These are phyloP conservation scores for Heliangelus exortis DNA, from an alignment of 2,797 vertebrate species.

Conservation along the genomic window DNA sequence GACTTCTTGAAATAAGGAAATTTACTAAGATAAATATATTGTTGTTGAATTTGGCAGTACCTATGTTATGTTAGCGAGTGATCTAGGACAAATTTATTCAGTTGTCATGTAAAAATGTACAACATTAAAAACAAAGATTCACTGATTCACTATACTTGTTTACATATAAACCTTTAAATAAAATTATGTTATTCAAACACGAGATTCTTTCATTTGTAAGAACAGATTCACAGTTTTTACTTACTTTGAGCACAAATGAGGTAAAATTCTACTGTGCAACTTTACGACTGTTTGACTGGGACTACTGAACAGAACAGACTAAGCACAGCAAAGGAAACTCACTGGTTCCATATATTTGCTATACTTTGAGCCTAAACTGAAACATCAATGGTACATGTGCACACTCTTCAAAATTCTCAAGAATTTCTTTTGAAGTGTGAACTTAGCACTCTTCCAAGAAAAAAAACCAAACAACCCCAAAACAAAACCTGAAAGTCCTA, in stretches of 20 bases:
- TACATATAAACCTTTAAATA: not conserved
- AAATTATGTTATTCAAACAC: not conserved
- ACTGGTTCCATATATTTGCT: not conserved
- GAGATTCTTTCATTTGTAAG: not conserved
- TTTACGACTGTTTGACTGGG: not conserved
- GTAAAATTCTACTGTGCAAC: not conserved
- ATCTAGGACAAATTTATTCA: not conserved
- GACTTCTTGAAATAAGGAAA: not conserved
- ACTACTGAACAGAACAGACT: not conserved
- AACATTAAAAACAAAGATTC: not conserved
- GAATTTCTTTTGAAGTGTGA: not conserved
- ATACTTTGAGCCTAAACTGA: not conserved
- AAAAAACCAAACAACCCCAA: too few species aligned
- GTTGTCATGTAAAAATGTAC: not conserved
- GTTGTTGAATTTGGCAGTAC: conserved; percentile 35
- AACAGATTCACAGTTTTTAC: not conserved
- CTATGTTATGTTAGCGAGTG: not conserved
- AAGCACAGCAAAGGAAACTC: not conserved
- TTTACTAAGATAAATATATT: not conserved
- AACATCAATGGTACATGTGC: not conserved
- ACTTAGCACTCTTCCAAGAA: not conserved
- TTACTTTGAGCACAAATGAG: not conserved
- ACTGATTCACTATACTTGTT: not conserved
- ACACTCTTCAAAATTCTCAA: not conserved
- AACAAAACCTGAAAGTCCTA: not conserved